These are phyloP conservation scores for Octodon degus DNA, from an alignment of 2,113 vertebrate species.

Conservation along the genomic window DNA sequence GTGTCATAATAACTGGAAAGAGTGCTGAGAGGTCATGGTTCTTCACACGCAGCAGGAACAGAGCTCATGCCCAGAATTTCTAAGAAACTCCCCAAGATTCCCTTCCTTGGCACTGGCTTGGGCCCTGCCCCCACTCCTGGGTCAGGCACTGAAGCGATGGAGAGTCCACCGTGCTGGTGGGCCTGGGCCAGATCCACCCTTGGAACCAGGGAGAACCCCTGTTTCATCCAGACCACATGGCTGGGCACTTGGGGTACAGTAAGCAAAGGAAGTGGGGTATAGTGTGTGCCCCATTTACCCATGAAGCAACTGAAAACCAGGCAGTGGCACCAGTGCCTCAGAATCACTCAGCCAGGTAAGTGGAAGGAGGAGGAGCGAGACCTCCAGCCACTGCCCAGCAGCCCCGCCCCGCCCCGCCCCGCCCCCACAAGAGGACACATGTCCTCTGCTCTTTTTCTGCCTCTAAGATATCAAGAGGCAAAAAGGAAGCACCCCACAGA, in stretches of 20 bases:
- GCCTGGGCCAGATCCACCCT: background rate
- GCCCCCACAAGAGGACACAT: background rate
- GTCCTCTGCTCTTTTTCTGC: background rate
- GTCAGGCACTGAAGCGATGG: background rate
- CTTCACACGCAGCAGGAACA: background rate
- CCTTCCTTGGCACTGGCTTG: background rate
- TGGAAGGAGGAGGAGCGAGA: background rate
- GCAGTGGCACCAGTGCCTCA: background rate
- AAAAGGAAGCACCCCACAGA: conserved; percentile 5
- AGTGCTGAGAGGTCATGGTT: background rate
- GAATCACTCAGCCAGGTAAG: background rate
- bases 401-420: too few species aligned
- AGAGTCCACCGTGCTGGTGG: background rate
- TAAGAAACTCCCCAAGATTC: background rate
- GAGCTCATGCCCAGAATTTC: background rate
- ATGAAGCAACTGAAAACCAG: background rate
- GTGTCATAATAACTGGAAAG: background rate
- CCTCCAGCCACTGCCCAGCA: background rate
- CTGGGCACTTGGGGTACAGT: background rate
- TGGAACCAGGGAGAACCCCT: background rate
- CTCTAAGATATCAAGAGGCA: background rate
- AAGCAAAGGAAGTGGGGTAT: background rate
- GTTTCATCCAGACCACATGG: background rate
- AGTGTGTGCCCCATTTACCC: background rate
- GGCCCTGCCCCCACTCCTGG: background rate